Evolutionary conservation across 2,888 invertebrate species (phyloP), one percentile per base, ranked within the genome.

Genomic region (Bruchidius siliquastri): DNA sequence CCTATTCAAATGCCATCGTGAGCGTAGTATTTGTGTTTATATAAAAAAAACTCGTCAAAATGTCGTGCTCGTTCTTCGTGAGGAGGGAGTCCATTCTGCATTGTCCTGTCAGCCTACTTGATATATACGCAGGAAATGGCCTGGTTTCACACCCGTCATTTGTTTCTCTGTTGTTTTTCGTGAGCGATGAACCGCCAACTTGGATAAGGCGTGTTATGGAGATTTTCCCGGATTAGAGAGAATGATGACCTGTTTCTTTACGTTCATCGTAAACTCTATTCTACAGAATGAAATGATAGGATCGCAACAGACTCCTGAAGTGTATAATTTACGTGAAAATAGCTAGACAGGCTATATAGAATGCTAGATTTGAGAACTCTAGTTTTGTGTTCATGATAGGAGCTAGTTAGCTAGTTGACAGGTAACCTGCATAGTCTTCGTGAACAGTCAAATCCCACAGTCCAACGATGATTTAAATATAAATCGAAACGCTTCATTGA

Each of bases 171-270:
- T 49, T 49, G 49, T 49, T 49, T 49, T 49, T 49, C 49, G 49
- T 49, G 49, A 49, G 49, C 49, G 49, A 49, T 49, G 49, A 49
- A 49, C 49, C 49, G 49, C 49, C 49, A 13, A 13, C 49, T 49
- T 49, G 49, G 49, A 49, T 49, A 70, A 68, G 68, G 68, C 73
- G 71, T 73, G 72, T 73, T 71, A 72, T 69, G 30, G 74, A 73
- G 71, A 73, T 76, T 72, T 74, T 70, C 71, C 68, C 18, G 75
- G 73, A 75, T 74, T 75, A 72, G 72, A n/a, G 67, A 26, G 71
- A 49, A 72, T 68, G 67, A 67, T 71, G 72, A 71, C 68, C 70
- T 71, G 70, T 21, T 69, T 49, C 18, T 73, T 69, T 21, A 26
- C 49, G 13, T 13, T 13, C 49, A 13, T 13, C 1, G 49, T 8